Base-by-base conservation (phyloP, 2,113 vertebrate species). In the Eublepharis macularius region DNA sequence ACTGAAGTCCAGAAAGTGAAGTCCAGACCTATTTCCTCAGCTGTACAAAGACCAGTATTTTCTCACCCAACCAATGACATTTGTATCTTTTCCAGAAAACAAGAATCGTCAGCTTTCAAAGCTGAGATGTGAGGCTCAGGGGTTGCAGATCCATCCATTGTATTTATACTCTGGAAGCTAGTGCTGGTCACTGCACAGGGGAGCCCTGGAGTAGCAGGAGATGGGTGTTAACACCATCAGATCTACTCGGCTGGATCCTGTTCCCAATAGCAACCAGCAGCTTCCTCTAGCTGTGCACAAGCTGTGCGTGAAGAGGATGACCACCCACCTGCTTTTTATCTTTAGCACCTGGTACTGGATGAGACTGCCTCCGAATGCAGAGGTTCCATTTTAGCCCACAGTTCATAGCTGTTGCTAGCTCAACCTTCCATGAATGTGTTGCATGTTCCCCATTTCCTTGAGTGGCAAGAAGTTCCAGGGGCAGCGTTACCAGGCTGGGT, bases 51-150 rank as follows among this genome's bases (percentile, higher is more conserved):
- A 2, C 19, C 69, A 57, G 17, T 8, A 8, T 34, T 4, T 8
- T 19, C 49, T 9, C 32, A 10, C 7, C 32, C 75, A 34, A 17
- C 17, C 11, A 5, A 17, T 34, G 66, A 69, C 14, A n/a, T 13
- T n/a, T 14, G 2, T 49, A 16, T 4, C 3, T 19, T 51, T 29
- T 34, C 9, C n/a, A 73, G 36, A 36, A 39, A n/a, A 78, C 34
- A 2, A 60, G 0, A 39, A 13, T 34, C n/a, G 2, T 34, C 36
- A 32, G 8, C 1, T 13, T 36, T 8, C 21, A 2, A 36, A n/a
- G 34, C 7, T 5, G 13, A 4, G 60, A n/a, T 16, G 54, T 29
- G 36, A 12, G 32, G 29, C 9, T 11, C 1, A 63, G 11, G 60
- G 60, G 60, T 0, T 24, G 32, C 65, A 69, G n/a, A 6, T 69